Evolutionary conservation across 2,797 vertebrate species (phyloP).

Genomic region (Lagocephalus sceleratus): DNA sequence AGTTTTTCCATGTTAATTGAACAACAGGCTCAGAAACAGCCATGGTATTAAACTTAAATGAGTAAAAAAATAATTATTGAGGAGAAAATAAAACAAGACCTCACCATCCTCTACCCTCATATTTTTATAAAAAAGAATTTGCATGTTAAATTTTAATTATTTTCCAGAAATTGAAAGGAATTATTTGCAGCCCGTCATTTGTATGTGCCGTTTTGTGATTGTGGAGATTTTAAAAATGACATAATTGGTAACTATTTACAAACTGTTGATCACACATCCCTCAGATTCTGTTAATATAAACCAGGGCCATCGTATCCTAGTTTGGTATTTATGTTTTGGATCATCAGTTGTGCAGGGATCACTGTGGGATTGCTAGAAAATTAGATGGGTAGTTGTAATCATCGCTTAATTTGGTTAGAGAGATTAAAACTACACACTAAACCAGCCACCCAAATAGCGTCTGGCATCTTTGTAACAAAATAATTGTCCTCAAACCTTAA

Average conservation of each 20-base stretch:
- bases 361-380: constrained; percentile 11
- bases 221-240: constrained; percentile 2
- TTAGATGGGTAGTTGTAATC: neutral
- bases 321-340: constrained; percentile 32
- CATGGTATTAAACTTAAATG: constrained; percentile 53
- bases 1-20: constrained; percentile 69
- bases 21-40: constrained; percentile 64
- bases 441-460: constrained; percentile 16
- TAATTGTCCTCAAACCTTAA: constrained; percentile 9
- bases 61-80: constrained; percentile 39
- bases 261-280: constrained; percentile 18
- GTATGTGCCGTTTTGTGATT: constrained; percentile 17
- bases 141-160: constrained; percentile 65
- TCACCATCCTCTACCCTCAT: constrained; percentile 63
- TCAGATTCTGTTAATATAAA: constrained; percentile 3
- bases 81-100: constrained; percentile 28
- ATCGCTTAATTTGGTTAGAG: constrained; percentile 16
- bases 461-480: constrained; percentile 15
- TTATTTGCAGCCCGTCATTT: constrained; percentile 23
- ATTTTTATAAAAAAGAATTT: constrained; percentile 70
- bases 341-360: constrained; percentile 18
- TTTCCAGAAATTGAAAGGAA: constrained; percentile 44
- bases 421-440: constrained; percentile 11
- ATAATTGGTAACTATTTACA: constrained; percentile 18
- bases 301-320: constrained; percentile 5